Base-by-base conservation (phyloP, 1,140 invertebrate species). In the Eumaeus atala region DNA sequence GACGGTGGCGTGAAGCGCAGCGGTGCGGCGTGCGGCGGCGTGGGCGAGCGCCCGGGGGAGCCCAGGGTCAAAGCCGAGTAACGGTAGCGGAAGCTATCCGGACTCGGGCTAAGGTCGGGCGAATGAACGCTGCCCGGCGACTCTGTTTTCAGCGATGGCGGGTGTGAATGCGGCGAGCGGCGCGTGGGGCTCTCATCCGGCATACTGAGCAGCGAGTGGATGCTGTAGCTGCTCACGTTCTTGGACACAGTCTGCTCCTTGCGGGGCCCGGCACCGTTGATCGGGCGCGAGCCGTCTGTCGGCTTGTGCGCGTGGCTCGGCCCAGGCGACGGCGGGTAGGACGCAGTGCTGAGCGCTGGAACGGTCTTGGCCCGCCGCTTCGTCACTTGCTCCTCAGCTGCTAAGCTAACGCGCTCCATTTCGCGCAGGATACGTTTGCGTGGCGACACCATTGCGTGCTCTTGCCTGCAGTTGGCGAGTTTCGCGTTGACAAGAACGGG, bases 351-450 rank as follows among this genome's bases (percentile, higher is more conserved):
- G 44, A 83, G 67, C 44, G 81, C 76, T 1, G 84, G 77, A 53
- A 78, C 79, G 18, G 89, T 87, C 21, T 88, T 84, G 44, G 88
- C 89, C 1, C 80, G 67, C 21, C 89, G 68, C 62, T 89, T 89
- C 14, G 64, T 79, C 34, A 70, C 77, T 62, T 74, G 69, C 60
- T 94, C 92, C 69, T 94, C 92, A 44, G 40, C 14, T 9, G 40
- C 40, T 14, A 93, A 78, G 38, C 90, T 93, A 0, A 93, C 92
- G 69, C 91, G 89, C 76, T 94, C 93, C 61, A 94, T 85, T 67
- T 94, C 93, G 11, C 92, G 88, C 14, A 94, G 74, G 59, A 94
- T 94, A 54, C 93, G 88, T 70, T 94, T 94, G 5, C 93, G 88
- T 37, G 93, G 93, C 40, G 92, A 93, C 2, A 93, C 91, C 71